Base-by-base conservation (phyloP, 2,113 vertebrate genomes). In the Glaucomys volans region DNA sequence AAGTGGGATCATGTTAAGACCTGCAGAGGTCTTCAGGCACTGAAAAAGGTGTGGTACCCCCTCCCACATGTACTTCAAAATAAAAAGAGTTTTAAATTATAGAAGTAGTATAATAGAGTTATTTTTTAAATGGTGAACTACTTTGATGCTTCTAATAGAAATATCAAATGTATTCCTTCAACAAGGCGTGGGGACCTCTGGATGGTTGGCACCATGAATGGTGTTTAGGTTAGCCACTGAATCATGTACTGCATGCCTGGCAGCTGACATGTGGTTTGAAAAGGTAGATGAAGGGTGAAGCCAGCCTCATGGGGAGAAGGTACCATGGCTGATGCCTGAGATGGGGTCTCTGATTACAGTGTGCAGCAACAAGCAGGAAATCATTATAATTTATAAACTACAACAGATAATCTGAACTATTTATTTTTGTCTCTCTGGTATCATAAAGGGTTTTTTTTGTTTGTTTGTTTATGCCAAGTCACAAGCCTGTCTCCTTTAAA, bases 281-380 rank as follows among this genome's bases (percentile, higher is more conserved):
- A 52, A 52, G 40, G 11, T 9, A 71, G 16, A 44, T 37, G 74
- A 16, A 64, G 6, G 50, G 52, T 71, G 32, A 76, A 81, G 32
- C 16, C 26, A 67, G 4, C 17, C 1, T 50, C 10, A 8, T 2
- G 32, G 67, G 59, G 82, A 76, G 0, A 30, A 11, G 32, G 8
- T 35, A 37, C 18, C 12, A 18, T 3, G 8, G 5, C 47, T 66
- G 16, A 20, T 28, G 8, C 5, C 30, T 50, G 37, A 54, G 12
- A 10, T n/a, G 40, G 5, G 18, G 30, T 1, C n/a, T 14, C 5
- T 0, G 42, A 67, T 57, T 52, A 6, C 14, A 14, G 30, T 3
- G 2, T 2, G 4, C n/a, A 13, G 62, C 40, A 14, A 24, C 32
- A 69, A 32, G 20, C 35, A 57, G 47, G 62, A 40, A 86, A 4